Percentiles rank a stretch among this genome's conserved stretches.
Conservation (phyloP, 2,113 vertebrate species). For the Oryzias javanicus region DNA sequence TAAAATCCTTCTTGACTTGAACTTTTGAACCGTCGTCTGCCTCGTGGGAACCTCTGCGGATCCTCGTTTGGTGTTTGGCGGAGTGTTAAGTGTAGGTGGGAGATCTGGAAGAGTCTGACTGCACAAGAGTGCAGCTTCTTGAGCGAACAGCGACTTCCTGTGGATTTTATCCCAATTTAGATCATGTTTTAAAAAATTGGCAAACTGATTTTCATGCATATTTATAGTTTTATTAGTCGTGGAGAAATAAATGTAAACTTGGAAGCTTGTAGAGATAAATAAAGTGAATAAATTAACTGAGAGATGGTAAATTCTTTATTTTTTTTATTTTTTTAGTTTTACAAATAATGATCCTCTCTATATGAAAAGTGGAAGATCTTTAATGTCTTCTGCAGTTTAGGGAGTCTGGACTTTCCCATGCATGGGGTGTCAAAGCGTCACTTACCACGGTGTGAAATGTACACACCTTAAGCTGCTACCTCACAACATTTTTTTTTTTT, state of each 20-base stretch:
- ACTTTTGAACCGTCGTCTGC: conserved; percentile 23
- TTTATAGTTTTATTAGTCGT: background rate
- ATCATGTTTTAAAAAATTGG: background rate
- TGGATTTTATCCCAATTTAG: background rate
- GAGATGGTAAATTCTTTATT: background rate
- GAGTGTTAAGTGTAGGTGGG: conserved; percentile 43
- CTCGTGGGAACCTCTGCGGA: conserved; percentile 37
- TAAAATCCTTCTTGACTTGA: background rate
- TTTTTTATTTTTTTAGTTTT: too few relatives aligned
- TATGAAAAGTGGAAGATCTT: background rate
- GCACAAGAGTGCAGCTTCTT: conserved; percentile 3
- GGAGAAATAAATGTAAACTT: background rate
- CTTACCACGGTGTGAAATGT: conserved; percentile 53
- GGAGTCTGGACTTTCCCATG: conserved; percentile 52
- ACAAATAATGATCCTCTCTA: background rate
- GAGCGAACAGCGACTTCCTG: conserved; percentile 16
- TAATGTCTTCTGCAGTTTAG: conserved; percentile 33
- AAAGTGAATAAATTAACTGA: background rate
- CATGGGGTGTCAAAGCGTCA: conserved; percentile 48
- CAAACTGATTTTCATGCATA: background rate
- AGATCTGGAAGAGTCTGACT: conserved; percentile 7
- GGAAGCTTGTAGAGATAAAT: background rate
- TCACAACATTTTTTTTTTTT: too few relatives aligned
- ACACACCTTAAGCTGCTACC: conserved; percentile 23
- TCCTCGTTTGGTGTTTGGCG: conserved; percentile 37